Percentiles rank a stretch among this genome's conserved stretches.
phyloP scores from a whole-genome alignment of 2,888 invertebrate genomes.

The Philereme transversata region DNA sequence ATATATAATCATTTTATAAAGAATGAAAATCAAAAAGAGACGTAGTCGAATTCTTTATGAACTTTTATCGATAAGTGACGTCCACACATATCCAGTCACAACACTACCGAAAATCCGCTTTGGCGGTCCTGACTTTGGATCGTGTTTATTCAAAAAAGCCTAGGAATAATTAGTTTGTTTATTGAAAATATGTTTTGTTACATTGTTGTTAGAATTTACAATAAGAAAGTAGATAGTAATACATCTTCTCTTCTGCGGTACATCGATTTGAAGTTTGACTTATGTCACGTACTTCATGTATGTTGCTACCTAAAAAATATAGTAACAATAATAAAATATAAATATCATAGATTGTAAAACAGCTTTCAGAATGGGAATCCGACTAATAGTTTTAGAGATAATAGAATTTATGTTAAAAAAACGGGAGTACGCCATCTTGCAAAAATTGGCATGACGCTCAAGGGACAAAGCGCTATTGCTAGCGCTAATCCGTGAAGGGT shows the following conservation, averaged over 20 bases:
- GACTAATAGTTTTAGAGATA: conserved; percentile 2
- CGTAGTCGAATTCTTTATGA: too few relatives aligned
- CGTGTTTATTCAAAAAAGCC: too few relatives aligned
- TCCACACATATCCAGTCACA: too few relatives aligned
- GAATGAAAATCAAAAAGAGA: too few relatives aligned
- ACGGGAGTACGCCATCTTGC: background rate
- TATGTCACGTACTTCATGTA: conserved; percentile 7
- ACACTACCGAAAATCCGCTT: too few relatives aligned
- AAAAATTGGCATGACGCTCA: too few relatives aligned
- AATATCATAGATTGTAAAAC: background rate
- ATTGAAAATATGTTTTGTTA: background rate
- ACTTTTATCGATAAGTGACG: too few relatives aligned
- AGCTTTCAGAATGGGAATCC: background rate
- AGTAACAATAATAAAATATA: background rate
- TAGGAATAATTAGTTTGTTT: background rate
- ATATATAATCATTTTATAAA: too few relatives aligned
- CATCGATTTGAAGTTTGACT: conserved; percentile 5
- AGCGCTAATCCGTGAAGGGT: too few relatives aligned
- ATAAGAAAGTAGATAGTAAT: background rate
- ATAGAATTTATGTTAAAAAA: background rate
- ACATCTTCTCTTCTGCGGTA: conserved; percentile 1
- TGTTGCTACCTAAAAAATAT: background rate
- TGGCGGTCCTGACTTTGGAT: too few relatives aligned
- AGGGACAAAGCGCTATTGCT: too few relatives aligned
- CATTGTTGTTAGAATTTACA: background rate